Evolutionary conservation across 2,113 vertebrate species (phyloP), one percentile per base, ranked within the genome.

Genomic region (Setophaga coronata): DNA sequence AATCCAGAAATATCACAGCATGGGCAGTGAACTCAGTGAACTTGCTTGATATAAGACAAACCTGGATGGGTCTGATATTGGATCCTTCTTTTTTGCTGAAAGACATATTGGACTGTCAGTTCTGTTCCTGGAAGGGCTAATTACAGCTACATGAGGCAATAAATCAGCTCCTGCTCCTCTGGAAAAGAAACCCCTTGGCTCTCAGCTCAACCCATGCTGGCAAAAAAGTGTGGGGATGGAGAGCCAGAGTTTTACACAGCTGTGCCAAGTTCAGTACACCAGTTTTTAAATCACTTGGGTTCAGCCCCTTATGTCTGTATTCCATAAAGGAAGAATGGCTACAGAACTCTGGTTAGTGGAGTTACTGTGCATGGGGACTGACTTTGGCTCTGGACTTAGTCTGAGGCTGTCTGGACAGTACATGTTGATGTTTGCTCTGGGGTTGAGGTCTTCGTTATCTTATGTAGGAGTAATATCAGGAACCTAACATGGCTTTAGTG

Each of bases 1-100:
- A 80, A 62, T 88, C 67, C 58, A 69, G 50, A 92, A 94, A 92
- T 69, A 94, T 60, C 64, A 51, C 70, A 85, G 73, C 66, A 65
- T 33, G 34, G 73, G 5, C n/a, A 36, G 33, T 50, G 54, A 72
- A 67, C 34, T 85, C 28, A 4, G 21, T 53, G 57, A 77, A 57
- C 36, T 80, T 48, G 4, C 36, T 82, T 90, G 66, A 48, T 69
- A 26, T 0, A 57, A 61, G 62, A 21, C 21, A 89, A 87, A 76
- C 31, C 13, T 80, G 54, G 28, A 62, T 80, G 74, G 50, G 17
- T 73, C 33, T 95, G 56, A n/a, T 60, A 7, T 45, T 88, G 73
- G 70, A 80, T 58, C 17, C 11, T 85, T 53, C 18, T 13, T 82
- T 86, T 76, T 58, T 18, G 17, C n/a, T 45, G 61, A 14, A 78